These are phyloP conservation scores for Shargacucullia verbasci DNA, from an alignment of 2,888 invertebrate genomes.

Conservation along the genomic window DNA sequence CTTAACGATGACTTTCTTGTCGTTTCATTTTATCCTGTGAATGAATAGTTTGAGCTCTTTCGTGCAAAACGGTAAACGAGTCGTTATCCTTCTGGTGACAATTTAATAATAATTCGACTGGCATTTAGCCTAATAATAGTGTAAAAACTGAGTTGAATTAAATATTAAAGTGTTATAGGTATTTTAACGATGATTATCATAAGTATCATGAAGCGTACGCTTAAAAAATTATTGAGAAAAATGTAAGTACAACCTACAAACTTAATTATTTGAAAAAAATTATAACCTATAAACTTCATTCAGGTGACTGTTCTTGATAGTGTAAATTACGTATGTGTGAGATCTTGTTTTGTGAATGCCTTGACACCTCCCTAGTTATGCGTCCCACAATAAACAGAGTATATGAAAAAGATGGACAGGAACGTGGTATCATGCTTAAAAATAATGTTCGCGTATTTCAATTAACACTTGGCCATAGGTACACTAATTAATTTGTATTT, in stretches of 20 bases:
- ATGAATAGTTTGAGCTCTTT: slow-evolving; percentile 1
- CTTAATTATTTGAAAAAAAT: too few relatives aligned
- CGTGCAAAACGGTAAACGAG: slow-evolving; percentile 1
- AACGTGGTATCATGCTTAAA: too few relatives aligned
- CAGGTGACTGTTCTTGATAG: too few relatives aligned
- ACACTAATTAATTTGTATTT: not conserved
- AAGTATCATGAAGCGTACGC: slow-evolving; percentile 63
- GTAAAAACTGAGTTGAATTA: not conserved
- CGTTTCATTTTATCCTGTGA: slow-evolving; percentile 5
- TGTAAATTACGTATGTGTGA: too few relatives aligned
- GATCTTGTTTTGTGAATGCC: too few relatives aligned
- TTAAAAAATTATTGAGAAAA: slow-evolving; percentile 71
- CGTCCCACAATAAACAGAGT: too few relatives aligned
- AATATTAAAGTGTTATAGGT: slow-evolving; percentile 11
- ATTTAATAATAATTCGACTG: slow-evolving; percentile 12
- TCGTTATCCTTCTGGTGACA: slow-evolving; percentile 1
- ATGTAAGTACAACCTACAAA: slow-evolving; percentile 66
- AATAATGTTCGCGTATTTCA: not conserved
- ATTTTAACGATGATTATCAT: slow-evolving; percentile 28
- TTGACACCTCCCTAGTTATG: too few relatives aligned
- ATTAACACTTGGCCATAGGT: slow-evolving; percentile 16
- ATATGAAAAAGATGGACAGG: too few relatives aligned
- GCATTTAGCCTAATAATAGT: slow-evolving; percentile 5
- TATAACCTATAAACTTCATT: too few relatives aligned
- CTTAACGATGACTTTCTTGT: not conserved